A percentile compares a stretch with the other conserved stretches of the same genome.
These are phyloP conservation scores for Heliconius hortense DNA, from an alignment of 2,888 invertebrate species.

Conservation along the genomic window DNA sequence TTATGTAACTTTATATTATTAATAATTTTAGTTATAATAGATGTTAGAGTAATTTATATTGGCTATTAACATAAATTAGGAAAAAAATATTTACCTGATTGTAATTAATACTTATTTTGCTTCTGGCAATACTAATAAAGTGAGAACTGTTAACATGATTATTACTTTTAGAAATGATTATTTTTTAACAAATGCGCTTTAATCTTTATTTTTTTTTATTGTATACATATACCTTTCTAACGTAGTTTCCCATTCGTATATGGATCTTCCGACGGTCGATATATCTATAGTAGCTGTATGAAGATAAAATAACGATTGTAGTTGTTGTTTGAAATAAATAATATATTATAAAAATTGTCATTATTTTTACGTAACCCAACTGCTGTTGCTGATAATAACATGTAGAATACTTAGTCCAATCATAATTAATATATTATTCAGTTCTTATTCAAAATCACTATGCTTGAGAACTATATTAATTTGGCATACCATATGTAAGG, in stretches of 20 bases:
- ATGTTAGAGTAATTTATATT: constrained; percentile 67
- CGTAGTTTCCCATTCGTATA: constrained; percentile 28
- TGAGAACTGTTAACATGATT: constrained; percentile 17
- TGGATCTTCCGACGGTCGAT: constrained; percentile 43
- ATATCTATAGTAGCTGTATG: constrained; percentile 46
- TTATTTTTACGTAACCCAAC: constrained; percentile 26
- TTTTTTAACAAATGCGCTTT: constrained; percentile 38
- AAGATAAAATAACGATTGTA: constrained; percentile 51
- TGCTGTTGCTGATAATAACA: not conserved
- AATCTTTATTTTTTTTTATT: constrained; percentile 34
- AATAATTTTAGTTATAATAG: constrained; percentile 56
- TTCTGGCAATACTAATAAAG: constrained; percentile 35
- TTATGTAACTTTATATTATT: constrained; percentile 58
- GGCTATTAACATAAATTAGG: constrained; percentile 47
- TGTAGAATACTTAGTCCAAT: not conserved
- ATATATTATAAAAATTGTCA: constrained; percentile 43
- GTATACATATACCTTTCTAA: constrained; percentile 32
- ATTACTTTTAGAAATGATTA: constrained; percentile 12
- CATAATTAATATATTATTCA: not conserved
- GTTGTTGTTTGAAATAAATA: constrained; percentile 60
- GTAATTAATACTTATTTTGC: constrained; percentile 34
- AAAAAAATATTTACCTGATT: constrained; percentile 36
- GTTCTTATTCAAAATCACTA: not conserved
- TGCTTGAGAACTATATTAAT: too few relatives aligned
- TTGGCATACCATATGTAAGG: too few relatives aligned